Evolutionary conservation across 2,797 vertebrate genomes (phyloP), one percentile per base, ranked within the genome.

Genomic region (Numenius phaeopus): DNA sequence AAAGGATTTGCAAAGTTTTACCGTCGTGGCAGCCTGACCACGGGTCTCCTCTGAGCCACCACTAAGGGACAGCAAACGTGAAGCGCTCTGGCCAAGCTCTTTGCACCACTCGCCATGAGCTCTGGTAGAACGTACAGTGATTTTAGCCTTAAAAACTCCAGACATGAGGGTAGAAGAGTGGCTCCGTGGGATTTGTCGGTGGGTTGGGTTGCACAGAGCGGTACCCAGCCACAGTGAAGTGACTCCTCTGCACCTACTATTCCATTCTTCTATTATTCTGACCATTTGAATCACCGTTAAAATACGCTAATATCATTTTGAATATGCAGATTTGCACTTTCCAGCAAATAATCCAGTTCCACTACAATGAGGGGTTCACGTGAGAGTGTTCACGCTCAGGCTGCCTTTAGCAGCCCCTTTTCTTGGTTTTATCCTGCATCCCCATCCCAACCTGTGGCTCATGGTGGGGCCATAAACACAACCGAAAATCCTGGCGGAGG

Each of bases 1-100:
- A 61, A 80, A 67, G 24, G 64, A 73, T 64, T 87, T 59, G 61
- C 30, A 42, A 30, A 46, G 6, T 55, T 40, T 65, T 30, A 2
- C 54, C 8, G 0, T 4, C 0, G 0, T 30, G 34, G 29, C 50
- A 73, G 21, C 64, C 30, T 7, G 4, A 39, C 14, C 39, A 14
- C 0, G 2, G 32, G 17, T 64, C n/a, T 67, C 11, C 44, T 47
- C 57, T 57, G 52, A 21, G 23, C 17, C 37, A 4, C 20, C 57
- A 66, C n/a, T 75, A 23, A 42, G 54, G 34, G 22, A 26, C 37
- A 67, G 29, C 14, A 44, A 75, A 7, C 16, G 37, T 62, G 42
- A 55, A 73, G 14, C 4, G 30, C 82, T 71, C 65, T n/a, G 37
- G 59, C 44, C 67, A 70, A 84, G 46, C 10, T 29, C 32, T 59